These are phyloP conservation scores for Lepidurus couesii DNA, from an alignment of 1,140 invertebrate genomes.

Conservation along the genomic window DNA sequence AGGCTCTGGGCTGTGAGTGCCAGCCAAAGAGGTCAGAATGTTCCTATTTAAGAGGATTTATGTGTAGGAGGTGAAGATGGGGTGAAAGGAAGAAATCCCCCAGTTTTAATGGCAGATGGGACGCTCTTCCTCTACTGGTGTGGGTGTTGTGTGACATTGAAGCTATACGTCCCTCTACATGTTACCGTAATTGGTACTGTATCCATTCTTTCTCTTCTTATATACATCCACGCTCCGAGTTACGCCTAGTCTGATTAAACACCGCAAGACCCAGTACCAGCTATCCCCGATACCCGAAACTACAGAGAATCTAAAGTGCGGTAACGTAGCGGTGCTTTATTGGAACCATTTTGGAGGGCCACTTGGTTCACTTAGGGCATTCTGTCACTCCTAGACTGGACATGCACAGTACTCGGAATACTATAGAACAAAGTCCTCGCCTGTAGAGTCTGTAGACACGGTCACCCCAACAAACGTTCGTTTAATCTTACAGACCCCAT, in stretches of 20 bases:
- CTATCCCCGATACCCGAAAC: background rate
- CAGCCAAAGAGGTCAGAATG: no score
- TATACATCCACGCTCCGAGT: background rate
- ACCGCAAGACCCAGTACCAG: background rate
- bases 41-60: no score
- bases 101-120: background rate
- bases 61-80: no score
- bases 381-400: background rate
- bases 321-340: background rate
- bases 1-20: no score
- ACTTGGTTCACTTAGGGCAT: background rate
- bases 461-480: no score
- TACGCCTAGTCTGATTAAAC: slow-evolving; percentile 5
- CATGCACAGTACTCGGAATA: background rate
- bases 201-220: background rate
- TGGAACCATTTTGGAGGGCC: background rate
- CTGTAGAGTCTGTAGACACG: no score
- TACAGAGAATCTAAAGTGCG: background rate
- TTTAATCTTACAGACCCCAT: no score
- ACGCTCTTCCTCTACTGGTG: background rate
- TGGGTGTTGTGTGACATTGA: slow-evolving; percentile 5
- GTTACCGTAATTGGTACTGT: background rate
- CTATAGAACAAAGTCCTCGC: no score
- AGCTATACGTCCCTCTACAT: background rate
- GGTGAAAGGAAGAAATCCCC: background rate